phyloP scores from a whole-genome alignment of 2,888 invertebrate species.

The Andrena hattorfiana region DNA sequence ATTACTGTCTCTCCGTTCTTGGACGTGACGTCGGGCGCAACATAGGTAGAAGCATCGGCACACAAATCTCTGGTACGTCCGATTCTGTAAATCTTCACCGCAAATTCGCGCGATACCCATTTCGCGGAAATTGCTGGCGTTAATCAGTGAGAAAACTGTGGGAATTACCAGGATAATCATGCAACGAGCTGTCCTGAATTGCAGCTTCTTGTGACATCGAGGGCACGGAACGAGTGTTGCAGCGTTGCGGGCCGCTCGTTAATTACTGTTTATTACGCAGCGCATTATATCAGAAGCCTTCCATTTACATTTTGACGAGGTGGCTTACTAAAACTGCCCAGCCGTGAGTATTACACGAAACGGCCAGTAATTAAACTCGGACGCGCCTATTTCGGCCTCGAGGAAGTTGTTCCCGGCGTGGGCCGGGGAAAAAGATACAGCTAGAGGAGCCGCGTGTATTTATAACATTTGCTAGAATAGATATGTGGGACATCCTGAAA shows the following conservation, averaged over 20 bases:
- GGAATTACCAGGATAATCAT: constrained; percentile 20
- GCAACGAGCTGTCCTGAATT: constrained; percentile 11
- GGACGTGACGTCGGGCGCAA: background rate
- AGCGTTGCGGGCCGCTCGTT: constrained; percentile 14
- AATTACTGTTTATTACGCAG: constrained; percentile 62
- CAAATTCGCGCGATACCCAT: too few relatives aligned
- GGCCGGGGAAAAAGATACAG: constrained; percentile 54
- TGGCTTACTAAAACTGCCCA: constrained; percentile 62
- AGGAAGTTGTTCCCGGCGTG: constrained; percentile 54
- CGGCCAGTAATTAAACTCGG: constrained; percentile 68
- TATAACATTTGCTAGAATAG: constrained; percentile 76
- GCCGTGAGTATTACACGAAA: constrained; percentile 64
- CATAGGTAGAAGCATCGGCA: too few relatives aligned
- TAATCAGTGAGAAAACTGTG: constrained; percentile 23
- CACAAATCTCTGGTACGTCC: background rate
- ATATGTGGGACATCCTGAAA: constrained; percentile 80
- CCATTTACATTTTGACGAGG: constrained; percentile 73
- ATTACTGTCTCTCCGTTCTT: constrained; percentile 28
- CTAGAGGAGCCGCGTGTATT: constrained; percentile 71
- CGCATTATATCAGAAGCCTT: constrained; percentile 54
- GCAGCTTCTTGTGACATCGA: constrained; percentile 22
- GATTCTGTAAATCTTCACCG: background rate
- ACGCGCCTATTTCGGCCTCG: constrained; percentile 63
- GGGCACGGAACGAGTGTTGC: constrained; percentile 6
- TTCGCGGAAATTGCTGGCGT: background rate